Evolutionary conservation across 2,888 invertebrate species (phyloP), one percentile per base, ranked within the genome.

Genomic region (Ophion obscuratus): DNA sequence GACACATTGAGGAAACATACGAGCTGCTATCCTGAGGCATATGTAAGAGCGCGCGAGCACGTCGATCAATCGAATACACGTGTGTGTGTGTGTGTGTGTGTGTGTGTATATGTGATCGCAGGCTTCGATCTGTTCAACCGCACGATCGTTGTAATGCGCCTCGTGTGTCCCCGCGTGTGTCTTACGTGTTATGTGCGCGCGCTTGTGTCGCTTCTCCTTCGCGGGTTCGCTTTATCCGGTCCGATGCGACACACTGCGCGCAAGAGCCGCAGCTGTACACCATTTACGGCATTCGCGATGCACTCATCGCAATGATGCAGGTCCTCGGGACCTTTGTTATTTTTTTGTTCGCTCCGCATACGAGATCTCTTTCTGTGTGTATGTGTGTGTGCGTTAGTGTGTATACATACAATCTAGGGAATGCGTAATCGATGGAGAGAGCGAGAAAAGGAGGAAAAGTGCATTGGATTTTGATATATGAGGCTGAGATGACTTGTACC

Each of bases 251-350:
- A 86, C 87, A 47, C 47, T 47, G 47, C 47, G 14, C 47, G 3
- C 83, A 84, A 83, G 86, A 70, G 74, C 71, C 87, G 89, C 89
- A 90, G 87, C 89, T 89, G 90, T 87, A 87, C 88, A 53, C 90
- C 90, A 89, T 90, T 89, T 90, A 90, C 89, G 90, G 90, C 83
- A 85, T 88, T 88, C 83, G 83, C 81, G 27, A 77, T 67, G 73
- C 73, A 71, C 70, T 76, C 76, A n/a, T 61, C 61, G 24, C n/a
- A 9, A 10, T 24, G 83, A 73, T 64, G 62, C 70, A 40, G 40
- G 73, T 74, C 27, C 64, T 79, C 81, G 81, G 81, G 61, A 70
- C 81, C 81, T 86, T 70, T 78, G 75, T 64, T 47, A 36, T 61
- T 78, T 71, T 70, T 75, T 70, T 78, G 53, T 20, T 20, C 11